phyloP scores from a whole-genome alignment of 2,797 vertebrate genomes.

The Todus mexicanus region DNA sequence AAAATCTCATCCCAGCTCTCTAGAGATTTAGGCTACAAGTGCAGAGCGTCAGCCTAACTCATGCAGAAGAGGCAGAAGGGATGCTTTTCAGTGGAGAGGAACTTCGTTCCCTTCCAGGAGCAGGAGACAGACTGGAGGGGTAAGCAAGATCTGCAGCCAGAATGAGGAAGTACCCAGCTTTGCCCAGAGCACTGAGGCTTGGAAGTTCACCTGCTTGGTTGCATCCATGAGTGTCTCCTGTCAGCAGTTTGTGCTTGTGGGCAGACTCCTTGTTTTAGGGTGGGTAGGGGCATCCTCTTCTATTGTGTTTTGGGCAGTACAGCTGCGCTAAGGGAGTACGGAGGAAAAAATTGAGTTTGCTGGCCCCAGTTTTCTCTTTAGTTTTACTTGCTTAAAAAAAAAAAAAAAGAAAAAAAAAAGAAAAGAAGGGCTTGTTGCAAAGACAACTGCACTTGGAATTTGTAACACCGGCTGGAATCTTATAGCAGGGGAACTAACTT shows the following conservation, averaged over 20 bases:
- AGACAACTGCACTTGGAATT: background rate
- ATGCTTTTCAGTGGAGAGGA: background rate
- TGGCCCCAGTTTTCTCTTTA: background rate
- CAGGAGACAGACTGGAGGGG: background rate
- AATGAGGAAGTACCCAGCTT: background rate
- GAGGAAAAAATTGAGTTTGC: background rate
- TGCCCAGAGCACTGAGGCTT: background rate
- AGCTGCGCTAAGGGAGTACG: background rate
- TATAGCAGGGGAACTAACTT: background rate
- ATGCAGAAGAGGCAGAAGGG: background rate
- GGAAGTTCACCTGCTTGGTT: background rate
- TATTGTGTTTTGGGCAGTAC: background rate
- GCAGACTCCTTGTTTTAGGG: background rate
- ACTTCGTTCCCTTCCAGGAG: too few species aligned
- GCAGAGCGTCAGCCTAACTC: background rate
- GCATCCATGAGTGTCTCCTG: background rate
- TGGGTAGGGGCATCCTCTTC: background rate
- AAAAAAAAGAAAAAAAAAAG: too few species aligned
- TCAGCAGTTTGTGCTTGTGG: background rate
- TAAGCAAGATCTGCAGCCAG: background rate
- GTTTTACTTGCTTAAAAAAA: background rate
- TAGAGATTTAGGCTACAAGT: background rate
- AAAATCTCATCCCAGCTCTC: constrained; percentile 36
- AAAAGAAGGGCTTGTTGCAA: background rate
- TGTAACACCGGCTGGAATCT: background rate